These are phyloP conservation scores for Halcyon badia DNA, from an alignment of 2,797 vertebrate species.

Conservation along the genomic window DNA sequence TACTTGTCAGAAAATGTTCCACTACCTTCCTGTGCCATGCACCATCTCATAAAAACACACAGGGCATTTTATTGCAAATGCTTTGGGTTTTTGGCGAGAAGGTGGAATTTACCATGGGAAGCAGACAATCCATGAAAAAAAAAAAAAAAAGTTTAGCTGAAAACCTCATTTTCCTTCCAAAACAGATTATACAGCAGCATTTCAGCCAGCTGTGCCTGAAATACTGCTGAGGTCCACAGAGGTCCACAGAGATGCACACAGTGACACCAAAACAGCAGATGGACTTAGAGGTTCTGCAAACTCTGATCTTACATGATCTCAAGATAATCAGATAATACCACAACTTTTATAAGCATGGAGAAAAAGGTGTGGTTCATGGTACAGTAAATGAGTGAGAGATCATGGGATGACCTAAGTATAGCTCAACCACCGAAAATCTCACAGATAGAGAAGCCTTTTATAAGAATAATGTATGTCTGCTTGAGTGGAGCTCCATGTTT, in stretches of 20 bases:
- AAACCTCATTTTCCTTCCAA: constrained; percentile 40
- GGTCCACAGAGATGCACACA: neutral
- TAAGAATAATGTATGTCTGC: neutral
- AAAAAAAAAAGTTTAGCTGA: neutral
- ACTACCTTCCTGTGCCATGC: neutral
- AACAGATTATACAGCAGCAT: neutral
- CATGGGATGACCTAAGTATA: neutral
- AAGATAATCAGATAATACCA: neutral
- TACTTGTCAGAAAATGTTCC: constrained; percentile 21
- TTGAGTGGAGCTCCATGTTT: neutral
- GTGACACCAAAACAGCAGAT: neutral
- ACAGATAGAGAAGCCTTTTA: neutral
- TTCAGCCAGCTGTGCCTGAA: constrained; percentile 30
- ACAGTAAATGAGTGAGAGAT: neutral
- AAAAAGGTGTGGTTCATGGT: neutral
- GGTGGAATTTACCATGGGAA: constrained; percentile 51
- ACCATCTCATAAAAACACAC: constrained; percentile 14
- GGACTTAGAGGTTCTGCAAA: neutral
- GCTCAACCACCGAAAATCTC: neutral
- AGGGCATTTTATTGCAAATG: constrained; percentile 18
- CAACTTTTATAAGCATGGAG: neutral
- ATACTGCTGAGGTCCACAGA: neutral
- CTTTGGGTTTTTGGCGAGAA: constrained; percentile 23
- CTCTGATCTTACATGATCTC: neutral
- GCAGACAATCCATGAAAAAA: constrained; percentile 11